Evolutionary conservation across 2,113 vertebrate genomes (phyloP), one percentile per base, ranked within the genome.

Genomic region (Tor tambroides): DNA sequence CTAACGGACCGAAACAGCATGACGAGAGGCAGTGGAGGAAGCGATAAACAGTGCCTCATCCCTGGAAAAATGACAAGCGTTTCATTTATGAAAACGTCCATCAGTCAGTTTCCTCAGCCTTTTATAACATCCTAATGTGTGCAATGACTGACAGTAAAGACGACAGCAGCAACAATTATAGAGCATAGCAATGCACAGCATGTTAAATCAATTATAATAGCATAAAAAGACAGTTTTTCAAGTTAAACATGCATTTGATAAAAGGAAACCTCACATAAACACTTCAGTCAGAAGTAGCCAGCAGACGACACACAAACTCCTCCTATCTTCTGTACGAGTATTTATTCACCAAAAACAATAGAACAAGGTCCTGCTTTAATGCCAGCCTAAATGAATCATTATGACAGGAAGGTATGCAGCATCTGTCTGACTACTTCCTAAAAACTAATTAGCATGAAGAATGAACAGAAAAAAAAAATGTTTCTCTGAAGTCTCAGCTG

Each of bases 131-230:
- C 30, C 71, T 26, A 71, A 79, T 15, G 1, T 38, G 54, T 43
- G 19, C 41, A 43, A 38, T 63, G 76, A 74, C 30, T 89, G 49
- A 89, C 61, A 56, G 38, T 74, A 51, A 49, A 43, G 79, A 76
- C 56, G 46, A 65, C 77, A 80, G n/a, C 49, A 72, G 30, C 35
- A 32, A 72, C 51, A 61, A 88, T 46, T 63, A 80, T 28, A 30
- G 35, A 65, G 59, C 35, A 63, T 9, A 81, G 15, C 23, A 65
- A 80, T 28, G 35, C 56, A 63, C 35, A 63, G 54, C 54, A 61
- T 41, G 77, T 32, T 79, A 56, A 79, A 79, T 35, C 30, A 56
- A 80, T 80, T 26, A 81, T 19, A 26, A 43, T 19, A 38, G 38
- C n/a, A 63, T 30, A 43, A 35, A 38, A 80, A 41, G 0, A n/a